A percentile compares a stretch with the other conserved stretches of the same genome.
These are phyloP conservation scores for Alca torda DNA, from an alignment of 2,797 vertebrate genomes.

Conservation along the genomic window DNA sequence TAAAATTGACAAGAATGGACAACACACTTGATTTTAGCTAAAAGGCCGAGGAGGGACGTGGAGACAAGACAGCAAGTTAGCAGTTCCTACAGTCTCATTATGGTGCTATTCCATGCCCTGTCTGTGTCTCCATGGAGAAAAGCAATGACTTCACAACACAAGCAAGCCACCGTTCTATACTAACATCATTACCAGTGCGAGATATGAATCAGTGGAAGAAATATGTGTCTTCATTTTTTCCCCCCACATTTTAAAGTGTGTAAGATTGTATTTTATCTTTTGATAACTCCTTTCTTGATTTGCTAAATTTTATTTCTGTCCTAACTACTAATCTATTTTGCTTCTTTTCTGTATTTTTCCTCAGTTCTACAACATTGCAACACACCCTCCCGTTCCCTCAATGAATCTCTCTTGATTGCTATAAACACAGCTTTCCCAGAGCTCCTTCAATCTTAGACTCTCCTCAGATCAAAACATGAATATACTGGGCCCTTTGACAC, in stretches of 20 bases:
- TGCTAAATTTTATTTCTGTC: neutral
- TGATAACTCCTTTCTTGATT: neutral
- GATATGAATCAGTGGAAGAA: neutral
- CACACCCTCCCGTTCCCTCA: neutral
- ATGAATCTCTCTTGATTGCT: neutral
- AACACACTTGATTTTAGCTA: neutral
- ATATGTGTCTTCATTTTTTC: neutral
- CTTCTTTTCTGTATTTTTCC: neutral
- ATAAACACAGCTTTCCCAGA: neutral
- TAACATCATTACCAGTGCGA: neutral
- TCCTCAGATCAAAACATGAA: neutral
- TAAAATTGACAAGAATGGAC: neutral
- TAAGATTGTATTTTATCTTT: neutral
- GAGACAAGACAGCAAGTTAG: neutral
- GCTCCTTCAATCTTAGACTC: neutral
- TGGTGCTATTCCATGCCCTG: neutral
- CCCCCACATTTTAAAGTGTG: neutral
- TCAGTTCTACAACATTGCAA: neutral
- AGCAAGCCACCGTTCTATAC: neutral
- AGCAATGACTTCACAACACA: neutral
- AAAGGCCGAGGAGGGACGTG: neutral
- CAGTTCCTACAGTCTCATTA: neutral
- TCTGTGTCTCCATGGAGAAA: neutral
- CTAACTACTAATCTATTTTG: neutral
- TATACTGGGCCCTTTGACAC: neutral